These are phyloP conservation scores for Rhagophthalmus giganteus DNA, from an alignment of 2,888 invertebrate genomes.

Conservation along the genomic window DNA sequence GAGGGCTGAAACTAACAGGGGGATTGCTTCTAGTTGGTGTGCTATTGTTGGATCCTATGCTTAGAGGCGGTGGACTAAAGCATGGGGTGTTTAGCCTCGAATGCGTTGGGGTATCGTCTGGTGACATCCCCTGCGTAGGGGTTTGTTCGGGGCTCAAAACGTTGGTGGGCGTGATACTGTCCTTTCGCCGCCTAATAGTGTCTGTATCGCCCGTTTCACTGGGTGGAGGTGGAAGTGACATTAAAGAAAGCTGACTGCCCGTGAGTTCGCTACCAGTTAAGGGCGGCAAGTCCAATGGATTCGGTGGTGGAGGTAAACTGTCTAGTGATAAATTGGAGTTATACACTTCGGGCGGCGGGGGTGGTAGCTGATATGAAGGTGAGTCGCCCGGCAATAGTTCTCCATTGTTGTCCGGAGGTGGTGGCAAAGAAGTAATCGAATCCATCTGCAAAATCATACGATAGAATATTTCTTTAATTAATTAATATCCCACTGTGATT, in stretches of 20 bases:
- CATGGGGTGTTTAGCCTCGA: slow-evolving; percentile 50
- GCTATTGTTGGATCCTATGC: slow-evolving; percentile 49
- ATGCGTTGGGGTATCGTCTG: slow-evolving; percentile 55
- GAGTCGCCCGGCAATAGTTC: slow-evolving; percentile 52
- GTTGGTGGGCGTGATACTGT: slow-evolving; percentile 54
- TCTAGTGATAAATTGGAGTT: slow-evolving; percentile 78
- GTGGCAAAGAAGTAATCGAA: slow-evolving; percentile 59
- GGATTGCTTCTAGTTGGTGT: slow-evolving; percentile 50
- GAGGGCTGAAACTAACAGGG: slow-evolving; percentile 47
- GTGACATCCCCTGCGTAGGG: slow-evolving; percentile 49
- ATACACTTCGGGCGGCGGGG: slow-evolving; percentile 75
- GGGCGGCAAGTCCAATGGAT: slow-evolving; percentile 61
- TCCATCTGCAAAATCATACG: too few relatives aligned
- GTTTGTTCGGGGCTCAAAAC: slow-evolving; percentile 52
- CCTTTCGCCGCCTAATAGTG: slow-evolving; percentile 56
- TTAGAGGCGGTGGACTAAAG: slow-evolving; percentile 49
- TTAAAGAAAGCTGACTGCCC: slow-evolving; percentile 71
- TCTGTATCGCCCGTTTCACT: slow-evolving; percentile 52
- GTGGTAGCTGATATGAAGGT: slow-evolving; percentile 64
- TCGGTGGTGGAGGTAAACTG: slow-evolving; percentile 78
- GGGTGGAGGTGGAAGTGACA: slow-evolving; percentile 72
- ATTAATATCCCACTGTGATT: too few relatives aligned
- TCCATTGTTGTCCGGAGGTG: slow-evolving; percentile 59
- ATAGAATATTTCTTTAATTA: too few relatives aligned
- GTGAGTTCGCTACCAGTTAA: slow-evolving; percentile 62